phyloP scores from a whole-genome alignment of 2,888 invertebrate species.

The Laspeyria flexula region DNA sequence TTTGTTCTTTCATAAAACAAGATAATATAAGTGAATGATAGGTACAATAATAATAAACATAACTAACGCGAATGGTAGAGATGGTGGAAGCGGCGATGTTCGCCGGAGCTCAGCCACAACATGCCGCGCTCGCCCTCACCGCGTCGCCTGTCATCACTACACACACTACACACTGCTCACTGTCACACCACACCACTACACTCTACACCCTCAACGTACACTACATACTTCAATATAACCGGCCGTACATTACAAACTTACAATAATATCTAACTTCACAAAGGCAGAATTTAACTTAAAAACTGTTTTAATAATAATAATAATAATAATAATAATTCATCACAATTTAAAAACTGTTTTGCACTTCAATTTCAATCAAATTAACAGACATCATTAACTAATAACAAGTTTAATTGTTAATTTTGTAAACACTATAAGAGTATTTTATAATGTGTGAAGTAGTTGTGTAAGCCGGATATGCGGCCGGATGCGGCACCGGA shows the following conservation, averaged over 20 bases:
- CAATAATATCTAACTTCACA: too few relatives aligned
- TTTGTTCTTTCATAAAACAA: neutral
- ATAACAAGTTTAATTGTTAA: too few relatives aligned
- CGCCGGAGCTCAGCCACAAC: constrained; percentile 75
- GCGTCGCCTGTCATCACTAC: neutral
- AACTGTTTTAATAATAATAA: too few relatives aligned
- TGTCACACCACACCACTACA: neutral
- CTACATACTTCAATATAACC: neutral
- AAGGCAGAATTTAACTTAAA: too few relatives aligned
- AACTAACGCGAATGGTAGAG: constrained; percentile 67
- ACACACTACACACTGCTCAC: constrained; percentile 1
- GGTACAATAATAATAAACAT: constrained; percentile 1
- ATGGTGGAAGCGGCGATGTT: constrained; percentile 74
- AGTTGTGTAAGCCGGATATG: constrained; percentile 56
- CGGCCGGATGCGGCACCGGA: constrained; percentile 78
- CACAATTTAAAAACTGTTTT: too few relatives aligned
- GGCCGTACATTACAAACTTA: neutral
- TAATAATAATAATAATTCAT: too few relatives aligned
- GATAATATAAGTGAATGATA: too few relatives aligned
- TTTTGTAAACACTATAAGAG: too few relatives aligned
- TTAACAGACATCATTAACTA: too few relatives aligned
- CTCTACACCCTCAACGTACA: neutral
- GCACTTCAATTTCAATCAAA: too few relatives aligned
- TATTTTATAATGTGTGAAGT: neutral
- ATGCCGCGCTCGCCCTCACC: constrained; percentile 47